Evolutionary conservation across 2,888 invertebrate genomes (phyloP), one percentile per base, ranked within the genome.

Genomic region (Acheta domesticus): DNA sequence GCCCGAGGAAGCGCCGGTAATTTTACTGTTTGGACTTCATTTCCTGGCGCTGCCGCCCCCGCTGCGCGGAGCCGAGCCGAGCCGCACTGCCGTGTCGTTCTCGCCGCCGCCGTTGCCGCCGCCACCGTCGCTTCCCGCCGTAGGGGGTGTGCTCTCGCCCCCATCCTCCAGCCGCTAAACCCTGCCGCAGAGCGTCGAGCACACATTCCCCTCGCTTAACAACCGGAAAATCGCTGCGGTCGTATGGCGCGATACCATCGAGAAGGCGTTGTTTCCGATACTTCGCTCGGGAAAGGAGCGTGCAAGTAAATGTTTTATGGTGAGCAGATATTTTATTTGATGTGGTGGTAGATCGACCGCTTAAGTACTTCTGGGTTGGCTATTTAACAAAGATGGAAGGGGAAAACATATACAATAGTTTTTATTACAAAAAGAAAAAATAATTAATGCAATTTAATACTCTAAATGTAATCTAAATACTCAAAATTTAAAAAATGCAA

Each of bases 11-110:
- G 14, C n/a, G 4, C 16, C 14, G 8, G n/a, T 62, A 62, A n/a
- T 62, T 62, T 62, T 62, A 62, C 62, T 62, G 62, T n/a, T 14
- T 62, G 62, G 62, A 62, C 62, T 62, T 62, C 62, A 62, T 62
- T 62, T 62, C 62, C 62, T 62, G 36, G 36, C 36, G 36, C 36
- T 36, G 8, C 36, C 36, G 36, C 36, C 36, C 36, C 36, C 36
- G 36, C 36, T 36, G 36, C 36, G 36, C 36, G 36, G 36, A 36
- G 36, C 36, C 36, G 23, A 23, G 23, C 2, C 62, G 62, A 62
- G 62, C 62, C 8, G 14, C 62, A 5, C 62, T 62, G 36, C 36
- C 36, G 36, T 36, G 36, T 36, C 36, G 36, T 36, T 36, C 36
- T 62, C 62, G n/a, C n/a, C 62, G 62, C n/a, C 62, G 62, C 14